Percentiles rank a stretch among this genome's conserved stretches.
These are phyloP conservation scores for Cygnus atratus DNA, from an alignment of 2,113 vertebrate genomes.

Conservation along the genomic window DNA sequence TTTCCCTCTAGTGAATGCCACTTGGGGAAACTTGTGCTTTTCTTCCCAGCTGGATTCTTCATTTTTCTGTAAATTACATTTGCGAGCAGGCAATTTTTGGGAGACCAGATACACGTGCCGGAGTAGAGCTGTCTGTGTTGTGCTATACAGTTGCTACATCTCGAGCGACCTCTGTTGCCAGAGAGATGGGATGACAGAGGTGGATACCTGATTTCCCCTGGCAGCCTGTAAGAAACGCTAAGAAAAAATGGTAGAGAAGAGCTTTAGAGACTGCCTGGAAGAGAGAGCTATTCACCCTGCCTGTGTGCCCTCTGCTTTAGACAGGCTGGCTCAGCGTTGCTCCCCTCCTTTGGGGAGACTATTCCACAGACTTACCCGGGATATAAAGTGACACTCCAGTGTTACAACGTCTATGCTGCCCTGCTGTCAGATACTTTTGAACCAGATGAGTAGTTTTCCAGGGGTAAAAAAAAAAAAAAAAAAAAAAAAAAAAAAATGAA, in stretches of 20 bases:
- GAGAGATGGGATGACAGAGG: not conserved
- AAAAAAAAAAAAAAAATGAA: not conserved
- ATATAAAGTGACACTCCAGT: not conserved
- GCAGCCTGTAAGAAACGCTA: not conserved
- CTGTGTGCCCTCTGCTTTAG: not conserved
- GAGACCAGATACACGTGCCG: not conserved
- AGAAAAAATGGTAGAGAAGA: not conserved
- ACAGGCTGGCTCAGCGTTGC: fast-evolving
- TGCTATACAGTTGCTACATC: not conserved
- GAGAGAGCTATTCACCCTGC: not conserved
- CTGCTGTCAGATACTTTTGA: not conserved
- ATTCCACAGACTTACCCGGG: not conserved
- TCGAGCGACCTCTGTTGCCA: not conserved
- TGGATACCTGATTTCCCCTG: not conserved
- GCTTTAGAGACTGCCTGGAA: not conserved
- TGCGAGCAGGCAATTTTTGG: not conserved
- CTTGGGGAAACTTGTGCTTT: not conserved
- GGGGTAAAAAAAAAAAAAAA: not conserved
- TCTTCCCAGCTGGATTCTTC: not conserved
- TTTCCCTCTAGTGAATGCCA: not conserved
- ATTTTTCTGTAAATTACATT: not conserved
- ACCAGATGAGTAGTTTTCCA: not conserved
- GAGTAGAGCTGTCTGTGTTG: too few relatives aligned
- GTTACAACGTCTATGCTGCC: not conserved
- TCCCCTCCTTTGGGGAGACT: not conserved